Evolutionary conservation across 2,888 invertebrate species (phyloP).

Genomic region (Ophion obscuratus): DNA sequence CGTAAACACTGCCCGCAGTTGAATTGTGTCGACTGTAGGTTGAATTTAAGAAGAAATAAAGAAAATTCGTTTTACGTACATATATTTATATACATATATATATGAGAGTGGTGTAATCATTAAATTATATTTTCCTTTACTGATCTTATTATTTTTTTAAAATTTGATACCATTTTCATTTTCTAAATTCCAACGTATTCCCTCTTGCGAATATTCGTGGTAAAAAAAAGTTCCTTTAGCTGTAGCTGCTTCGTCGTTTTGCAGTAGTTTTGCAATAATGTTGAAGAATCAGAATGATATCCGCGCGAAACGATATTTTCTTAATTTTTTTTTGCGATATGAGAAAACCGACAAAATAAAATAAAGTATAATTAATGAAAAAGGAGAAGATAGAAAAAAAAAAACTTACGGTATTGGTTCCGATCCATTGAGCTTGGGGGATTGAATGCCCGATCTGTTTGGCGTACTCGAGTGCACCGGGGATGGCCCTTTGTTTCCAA

Average conservation of each 20-base stretch:
- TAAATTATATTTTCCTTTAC: too few relatives aligned
- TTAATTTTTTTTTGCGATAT: not conserved
- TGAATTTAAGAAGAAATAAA: constrained; percentile 49
- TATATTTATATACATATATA: not conserved
- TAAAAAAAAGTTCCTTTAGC: too few relatives aligned
- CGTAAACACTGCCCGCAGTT: constrained; percentile 75
- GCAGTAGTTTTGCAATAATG: not conserved
- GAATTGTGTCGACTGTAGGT: constrained; percentile 77
- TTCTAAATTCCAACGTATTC: too few relatives aligned
- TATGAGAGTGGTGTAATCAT: not conserved
- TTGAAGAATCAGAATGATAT: not conserved
- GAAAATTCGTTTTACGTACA: not conserved
- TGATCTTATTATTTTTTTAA: not conserved
- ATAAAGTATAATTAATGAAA: not conserved
- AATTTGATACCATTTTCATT: not conserved
- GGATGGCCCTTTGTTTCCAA: constrained; percentile 79
- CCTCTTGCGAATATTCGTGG: too few relatives aligned
- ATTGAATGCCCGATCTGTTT: constrained; percentile 81
- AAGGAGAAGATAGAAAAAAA: constrained; percentile 39
- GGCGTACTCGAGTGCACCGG: constrained; percentile 81
- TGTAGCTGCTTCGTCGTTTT: too few relatives aligned
- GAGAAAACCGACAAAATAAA: not conserved
- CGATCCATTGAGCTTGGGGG: constrained; percentile 82
- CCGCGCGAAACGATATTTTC: not conserved
- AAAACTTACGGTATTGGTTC: constrained; percentile 78